A percentile compares a stretch with the other conserved stretches of the same genome.
Conservation (phyloP, 2,113 vertebrate species). For the Erinaceus europaeus region DNA sequence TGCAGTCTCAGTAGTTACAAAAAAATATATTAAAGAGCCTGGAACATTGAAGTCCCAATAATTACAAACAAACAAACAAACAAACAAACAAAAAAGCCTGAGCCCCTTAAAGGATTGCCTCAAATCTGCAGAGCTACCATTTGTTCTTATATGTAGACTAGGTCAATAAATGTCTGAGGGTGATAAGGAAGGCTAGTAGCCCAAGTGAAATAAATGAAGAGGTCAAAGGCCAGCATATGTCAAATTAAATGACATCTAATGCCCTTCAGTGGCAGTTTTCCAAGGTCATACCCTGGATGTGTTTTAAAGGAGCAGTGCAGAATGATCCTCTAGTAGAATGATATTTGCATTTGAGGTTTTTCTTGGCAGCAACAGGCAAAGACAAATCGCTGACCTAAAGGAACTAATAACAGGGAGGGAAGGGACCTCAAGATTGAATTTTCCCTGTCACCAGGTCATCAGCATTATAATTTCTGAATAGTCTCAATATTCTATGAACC, state of each 20-base stretch:
- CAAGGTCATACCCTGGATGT: not conserved
- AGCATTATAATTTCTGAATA: not conserved
- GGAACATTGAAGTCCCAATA: too few relatives aligned
- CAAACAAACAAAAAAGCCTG: too few relatives aligned
- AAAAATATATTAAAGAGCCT: too few relatives aligned
- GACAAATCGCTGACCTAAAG: not conserved
- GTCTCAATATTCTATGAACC: too few relatives aligned
- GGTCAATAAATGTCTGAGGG: not conserved
- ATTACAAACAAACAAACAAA: too few relatives aligned
- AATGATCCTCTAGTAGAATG: not conserved
- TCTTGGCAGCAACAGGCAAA: not conserved
- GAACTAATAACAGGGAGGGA: too few relatives aligned
- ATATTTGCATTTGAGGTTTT: not conserved
- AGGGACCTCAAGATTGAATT: not conserved
- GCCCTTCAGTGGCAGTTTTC: constrained; percentile 15
- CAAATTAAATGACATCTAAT: constrained; percentile 27
- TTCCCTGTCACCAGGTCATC: not conserved
- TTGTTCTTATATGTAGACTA: not conserved
- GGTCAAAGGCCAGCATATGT: not conserved
- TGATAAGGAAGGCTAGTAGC: not conserved
- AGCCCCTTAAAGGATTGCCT: not conserved
- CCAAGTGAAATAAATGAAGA: not conserved
- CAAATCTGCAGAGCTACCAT: not conserved
- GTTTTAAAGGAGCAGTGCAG: not conserved
- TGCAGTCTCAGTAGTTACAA: too few relatives aligned